phyloP scores from a whole-genome alignment of 53 echinoderm and acorn worm species.

The Paelopatides confundens region DNA sequence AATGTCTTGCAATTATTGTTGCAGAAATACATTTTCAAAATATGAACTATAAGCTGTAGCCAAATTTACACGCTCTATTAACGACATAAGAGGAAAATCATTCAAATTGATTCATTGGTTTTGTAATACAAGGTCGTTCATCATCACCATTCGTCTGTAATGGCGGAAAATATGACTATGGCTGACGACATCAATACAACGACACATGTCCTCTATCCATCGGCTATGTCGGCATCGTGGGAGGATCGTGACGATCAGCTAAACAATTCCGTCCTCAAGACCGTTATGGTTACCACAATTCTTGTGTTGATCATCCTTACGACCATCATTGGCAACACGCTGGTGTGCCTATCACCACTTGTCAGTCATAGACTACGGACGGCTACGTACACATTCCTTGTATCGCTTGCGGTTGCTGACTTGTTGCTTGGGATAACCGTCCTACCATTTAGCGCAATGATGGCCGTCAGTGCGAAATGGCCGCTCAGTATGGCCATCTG shows the following conservation, averaged over 20 bases:
- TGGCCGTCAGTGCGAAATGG: conserved; percentile 60
- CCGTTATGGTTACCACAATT: conserved; percentile 38
- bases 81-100: too few relatives aligned
- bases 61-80: too few relatives aligned
- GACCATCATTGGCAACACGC: conserved; percentile 79
- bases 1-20: too few relatives aligned
- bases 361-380: conserved; percentile 83
- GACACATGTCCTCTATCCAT: too few relatives aligned
- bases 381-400: conserved; percentile 84
- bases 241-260: too few relatives aligned
- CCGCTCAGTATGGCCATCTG: conserved; percentile 74
- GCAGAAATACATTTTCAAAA: too few relatives aligned
- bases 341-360: conserved; percentile 85
- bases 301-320: conserved; percentile 78
- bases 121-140: not conserved
- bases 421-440: conserved; percentile 82
- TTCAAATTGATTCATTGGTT: not conserved
- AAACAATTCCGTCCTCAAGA: not conserved
- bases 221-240: too few relatives aligned
- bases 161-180: not conserved
- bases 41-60: too few relatives aligned
- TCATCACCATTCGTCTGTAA: not conserved
- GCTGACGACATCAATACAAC: not conserved
- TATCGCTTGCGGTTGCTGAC: conserved; percentile 86
- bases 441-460: conserved; percentile 85